A percentile compares a stretch with the other conserved stretches of the same genome.
Evolutionary conservation across 2,797 vertebrate species (phyloP).

Genomic region (Tympanoctomys barrerae): DNA sequence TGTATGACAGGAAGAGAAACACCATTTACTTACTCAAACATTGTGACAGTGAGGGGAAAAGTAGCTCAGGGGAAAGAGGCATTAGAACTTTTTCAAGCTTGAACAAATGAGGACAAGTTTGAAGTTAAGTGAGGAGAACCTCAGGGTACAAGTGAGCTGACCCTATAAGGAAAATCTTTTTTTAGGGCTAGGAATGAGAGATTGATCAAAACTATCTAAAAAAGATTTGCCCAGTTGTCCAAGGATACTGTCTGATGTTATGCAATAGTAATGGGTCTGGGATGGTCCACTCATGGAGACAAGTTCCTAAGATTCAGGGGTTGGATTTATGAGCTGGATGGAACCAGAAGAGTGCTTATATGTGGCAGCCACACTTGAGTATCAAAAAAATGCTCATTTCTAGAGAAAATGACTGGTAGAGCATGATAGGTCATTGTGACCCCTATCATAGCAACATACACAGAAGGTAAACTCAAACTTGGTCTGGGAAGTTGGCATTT

Average conservation of each 20-base stretch:
- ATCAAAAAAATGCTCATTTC: neutral
- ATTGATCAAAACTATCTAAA: neutral
- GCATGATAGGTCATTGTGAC: fast-evolving
- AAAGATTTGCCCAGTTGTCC: neutral
- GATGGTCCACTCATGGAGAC: neutral
- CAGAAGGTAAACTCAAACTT: neutral
- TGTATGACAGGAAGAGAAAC: neutral
- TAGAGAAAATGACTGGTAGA: neutral
- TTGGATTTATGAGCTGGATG: neutral
- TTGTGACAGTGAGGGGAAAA: neutral
- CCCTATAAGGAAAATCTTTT: neutral
- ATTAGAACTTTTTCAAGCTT: neutral
- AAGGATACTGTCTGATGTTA: neutral
- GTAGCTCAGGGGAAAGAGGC: neutral
- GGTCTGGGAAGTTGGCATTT: neutral
- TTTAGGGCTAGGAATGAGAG: neutral
- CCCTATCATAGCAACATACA: neutral
- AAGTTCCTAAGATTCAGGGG: neutral
- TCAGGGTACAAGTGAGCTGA: neutral
- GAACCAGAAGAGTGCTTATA: neutral
- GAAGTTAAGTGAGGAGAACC: neutral
- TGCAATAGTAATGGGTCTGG: neutral
- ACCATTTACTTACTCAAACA: neutral
- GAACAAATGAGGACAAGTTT: neutral
- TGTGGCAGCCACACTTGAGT: no score